phyloP scores from a whole-genome alignment of 2,797 vertebrate species.

The Cyprinella venusta region DNA sequence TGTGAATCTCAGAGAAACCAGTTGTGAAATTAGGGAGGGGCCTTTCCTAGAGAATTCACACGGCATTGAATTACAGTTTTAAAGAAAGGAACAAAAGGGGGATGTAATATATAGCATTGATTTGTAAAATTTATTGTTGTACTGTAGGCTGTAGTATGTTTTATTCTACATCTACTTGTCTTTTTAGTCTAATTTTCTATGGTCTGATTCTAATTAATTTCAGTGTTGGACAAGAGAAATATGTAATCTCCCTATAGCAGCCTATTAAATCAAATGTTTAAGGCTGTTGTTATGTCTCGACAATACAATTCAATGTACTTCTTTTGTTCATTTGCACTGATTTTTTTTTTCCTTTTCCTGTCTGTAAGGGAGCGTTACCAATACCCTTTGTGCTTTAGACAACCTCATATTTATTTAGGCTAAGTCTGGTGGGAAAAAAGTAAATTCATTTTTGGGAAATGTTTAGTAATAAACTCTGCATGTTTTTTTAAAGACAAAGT shows the following conservation, averaged over 20 bases:
- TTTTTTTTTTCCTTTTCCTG: neutral
- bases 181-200: neutral
- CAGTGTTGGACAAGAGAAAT: neutral
- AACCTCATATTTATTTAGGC: no score
- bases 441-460: neutral
- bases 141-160: neutral
- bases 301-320: neutral
- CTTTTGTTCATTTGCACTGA: neutral
- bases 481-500: neutral
- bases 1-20: conserved; percentile 30
- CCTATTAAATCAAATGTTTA: neutral
- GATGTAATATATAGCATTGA: neutral
- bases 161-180: neutral
- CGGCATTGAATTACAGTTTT: conserved; percentile 24
- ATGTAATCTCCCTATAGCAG: neutral
- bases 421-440: neutral
- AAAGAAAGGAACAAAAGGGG: neutral
- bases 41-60: conserved; percentile 24
- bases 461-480: neutral
- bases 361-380: neutral
- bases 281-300: neutral
- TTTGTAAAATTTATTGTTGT: neutral
- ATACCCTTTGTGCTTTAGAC: neutral
- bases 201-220: neutral
- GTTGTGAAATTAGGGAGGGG: conserved; percentile 47